phyloP scores from a whole-genome alignment of 2,113 vertebrate species.

The Hipposideros armiger region DNA sequence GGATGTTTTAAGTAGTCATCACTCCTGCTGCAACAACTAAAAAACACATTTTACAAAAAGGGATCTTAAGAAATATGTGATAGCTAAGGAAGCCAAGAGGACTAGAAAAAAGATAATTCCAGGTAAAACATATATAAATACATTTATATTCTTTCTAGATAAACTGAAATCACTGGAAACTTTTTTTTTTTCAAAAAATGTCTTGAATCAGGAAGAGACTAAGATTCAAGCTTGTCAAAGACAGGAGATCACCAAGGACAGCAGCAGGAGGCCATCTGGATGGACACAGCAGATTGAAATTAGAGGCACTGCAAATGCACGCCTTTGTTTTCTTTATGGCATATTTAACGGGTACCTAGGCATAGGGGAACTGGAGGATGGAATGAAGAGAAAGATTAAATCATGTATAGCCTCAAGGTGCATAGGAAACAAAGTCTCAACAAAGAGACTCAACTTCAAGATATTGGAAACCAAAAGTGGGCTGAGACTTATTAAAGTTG shows the following conservation, averaged over 20 bases:
- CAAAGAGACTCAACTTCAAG: neutral
- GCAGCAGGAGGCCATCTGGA: rapidly evolving
- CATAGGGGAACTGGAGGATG: too few species aligned
- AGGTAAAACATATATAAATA: too few species aligned
- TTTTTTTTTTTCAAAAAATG: neutral
- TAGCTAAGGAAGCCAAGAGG: neutral
- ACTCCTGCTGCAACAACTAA: neutral
- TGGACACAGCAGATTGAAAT: too few species aligned
- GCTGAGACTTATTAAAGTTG: neutral
- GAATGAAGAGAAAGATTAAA: neutral
- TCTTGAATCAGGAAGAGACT: neutral
- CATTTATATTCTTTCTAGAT: neutral
- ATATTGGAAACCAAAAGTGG: neutral
- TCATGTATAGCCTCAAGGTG: neutral
- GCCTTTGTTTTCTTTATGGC: neutral
- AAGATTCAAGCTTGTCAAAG: neutral
- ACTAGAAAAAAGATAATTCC: neutral
- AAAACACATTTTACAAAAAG: neutral
- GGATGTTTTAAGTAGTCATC: neutral
- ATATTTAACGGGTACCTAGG: neutral
- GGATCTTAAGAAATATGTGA: neutral
- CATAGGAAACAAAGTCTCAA: neutral
- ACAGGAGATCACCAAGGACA: neutral
- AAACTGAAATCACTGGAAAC: neutral
- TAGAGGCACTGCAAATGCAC: neutral